Evolutionary conservation across 2,888 invertebrate genomes (phyloP), one percentile per base, ranked within the genome.

Genomic region (Pocota personata): DNA sequence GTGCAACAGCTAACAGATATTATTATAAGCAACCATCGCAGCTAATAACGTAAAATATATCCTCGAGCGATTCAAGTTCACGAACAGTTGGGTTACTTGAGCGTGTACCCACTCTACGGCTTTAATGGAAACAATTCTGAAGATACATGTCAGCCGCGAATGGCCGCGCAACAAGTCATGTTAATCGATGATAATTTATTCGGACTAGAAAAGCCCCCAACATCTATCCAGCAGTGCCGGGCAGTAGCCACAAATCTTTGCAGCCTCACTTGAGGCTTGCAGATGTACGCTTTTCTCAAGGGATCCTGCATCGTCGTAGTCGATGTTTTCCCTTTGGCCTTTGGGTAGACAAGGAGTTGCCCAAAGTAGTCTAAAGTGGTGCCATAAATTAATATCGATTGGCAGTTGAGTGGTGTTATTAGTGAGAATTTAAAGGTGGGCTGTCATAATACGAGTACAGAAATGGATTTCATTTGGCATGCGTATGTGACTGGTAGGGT

Each of bases 131-230:
- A 84, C 84, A 84, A 84, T 79, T 76, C 84, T 48, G 69, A 66
- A 75, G 84, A 80, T 84, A 80, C 84, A 69, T 78, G 83, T 78
- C 83, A 67, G 83, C 73, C 83, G 62, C 78, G 69, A 55, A 78
- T 80, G 55, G 75, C 71, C 84, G 75, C 69, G 84, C 84, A 84
- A 84, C 84, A 71, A 84, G 84, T 84, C 84, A 80, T 84, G 84
- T 84, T 84, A 84, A 84, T 84, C 84, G 84, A 84, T 84, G 84
- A 80, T 84, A 84, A 84, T 84, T 84, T 84, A 84, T 84, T 80
- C 80, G 79, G 71, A 58, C 69, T 79, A 75, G 84, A 43, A 75
- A 79, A 62, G 69, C 84, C 75, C 75, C 69, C 35, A 80, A 84
- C 84, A 84, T 71, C 69, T 48, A 80, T 79, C 84, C 84, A 71